Percentiles rank a stretch among this genome's conserved stretches.
phyloP scores from a whole-genome alignment of 2,888 invertebrate genomes.

The Pheosia gnoma region DNA sequence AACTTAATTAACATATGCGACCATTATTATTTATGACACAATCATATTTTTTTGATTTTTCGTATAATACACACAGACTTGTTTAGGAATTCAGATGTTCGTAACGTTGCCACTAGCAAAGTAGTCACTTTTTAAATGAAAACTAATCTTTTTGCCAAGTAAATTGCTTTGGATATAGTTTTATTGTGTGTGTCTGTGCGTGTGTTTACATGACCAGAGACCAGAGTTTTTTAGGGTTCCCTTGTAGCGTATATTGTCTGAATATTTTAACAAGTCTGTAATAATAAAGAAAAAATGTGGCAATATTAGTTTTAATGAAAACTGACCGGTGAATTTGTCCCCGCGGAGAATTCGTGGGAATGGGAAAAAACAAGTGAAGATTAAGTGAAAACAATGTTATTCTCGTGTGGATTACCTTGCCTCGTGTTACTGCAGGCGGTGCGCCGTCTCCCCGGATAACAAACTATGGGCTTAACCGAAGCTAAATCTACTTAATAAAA shows the following conservation, averaged over 20 bases:
- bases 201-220: too few species aligned
- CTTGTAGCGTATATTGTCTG: too few species aligned
- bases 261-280: too few species aligned
- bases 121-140: too few species aligned
- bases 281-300: too few species aligned
- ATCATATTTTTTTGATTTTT: neutral
- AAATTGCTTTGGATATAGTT: too few species aligned
- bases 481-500: too few species aligned
- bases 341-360: conserved; percentile 65
- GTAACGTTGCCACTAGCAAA: too few species aligned
- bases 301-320: conserved; percentile 47
- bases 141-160: too few species aligned
- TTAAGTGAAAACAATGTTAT: conserved; percentile 78
- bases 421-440: conserved; percentile 60
- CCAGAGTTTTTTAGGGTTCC: too few species aligned
- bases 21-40: conserved; percentile 27
- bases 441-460: conserved; percentile 54
- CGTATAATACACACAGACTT: neutral
- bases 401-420: conserved; percentile 73
- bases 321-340: conserved; percentile 64
- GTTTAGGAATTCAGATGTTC: too few species aligned
- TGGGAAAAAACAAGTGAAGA: conserved; percentile 76
- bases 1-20: conserved; percentile 21
- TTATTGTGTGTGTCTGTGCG: too few species aligned
- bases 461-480: conserved; percentile 53